Evolutionary conservation across 2,113 vertebrate species (phyloP), one percentile per base, ranked within the genome.

Genomic region (Cyprinodon tularosa): DNA sequence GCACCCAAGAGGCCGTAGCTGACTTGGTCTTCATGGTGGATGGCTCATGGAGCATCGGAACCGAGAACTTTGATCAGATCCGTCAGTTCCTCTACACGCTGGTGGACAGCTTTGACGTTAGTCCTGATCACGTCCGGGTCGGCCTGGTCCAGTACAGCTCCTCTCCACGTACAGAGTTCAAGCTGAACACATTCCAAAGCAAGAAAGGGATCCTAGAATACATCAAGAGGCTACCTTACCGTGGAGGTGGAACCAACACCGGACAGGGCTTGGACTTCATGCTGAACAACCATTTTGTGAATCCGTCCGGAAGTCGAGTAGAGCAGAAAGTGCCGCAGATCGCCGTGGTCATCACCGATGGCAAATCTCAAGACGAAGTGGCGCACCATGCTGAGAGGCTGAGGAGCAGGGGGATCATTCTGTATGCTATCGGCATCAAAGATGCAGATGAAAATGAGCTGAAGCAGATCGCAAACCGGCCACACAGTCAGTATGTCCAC

Each of bases 21-120:
- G 96, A 98, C 94, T 94, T 98, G 92, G 94, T 98, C 89, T 97
- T 98, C 95, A 90, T 98, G 95, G 96, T 98, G 82, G 97, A 98
- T 90, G 95, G 95, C 50, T 97, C 96, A 42, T 95, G 96, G 95
- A 97, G 93, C 92, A 88, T 96, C 86, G 96, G 96, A 59, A 77
- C 88, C 3, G 90, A 95, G 36, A 96, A 96, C 89, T 98, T 98
- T 82, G 91, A 96, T 86, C 95, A 96, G 29, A 72, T 98, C 77
- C 95, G 91, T 57, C 93, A 90, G 84, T 98, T 98, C 93, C 95
- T 98, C 13, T 91, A 86, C 92, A 95, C 94, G 78, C 94, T 97
- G 92, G 85, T 97, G 90, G 89, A 94, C 76, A 85, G 93, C 94
- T 95, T 96, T 81, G 95, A 95, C 91, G 90, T 96, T 71, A 90